These are phyloP conservation scores for Margaritifera margaritifera DNA, from an alignment of 2,888 invertebrate species.

Conservation along the genomic window DNA sequence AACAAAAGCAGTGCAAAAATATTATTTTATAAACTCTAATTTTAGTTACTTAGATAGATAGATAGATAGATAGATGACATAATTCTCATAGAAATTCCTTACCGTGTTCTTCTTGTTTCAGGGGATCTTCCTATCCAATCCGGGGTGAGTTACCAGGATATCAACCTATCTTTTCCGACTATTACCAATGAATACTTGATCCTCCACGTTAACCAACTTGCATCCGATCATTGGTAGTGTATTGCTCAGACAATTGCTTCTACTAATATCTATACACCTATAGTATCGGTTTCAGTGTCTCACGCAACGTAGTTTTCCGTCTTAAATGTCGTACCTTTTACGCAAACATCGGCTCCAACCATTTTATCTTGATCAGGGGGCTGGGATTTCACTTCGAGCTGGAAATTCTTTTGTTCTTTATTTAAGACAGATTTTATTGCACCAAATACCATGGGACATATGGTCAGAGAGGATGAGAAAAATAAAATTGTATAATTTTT, in stretches of 20 bases:
- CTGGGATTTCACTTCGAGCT: too few relatives aligned
- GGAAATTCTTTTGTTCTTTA: too few relatives aligned
- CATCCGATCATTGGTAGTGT: slow-evolving; percentile 44
- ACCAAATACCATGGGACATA: too few relatives aligned
- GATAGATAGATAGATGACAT: too few relatives aligned
- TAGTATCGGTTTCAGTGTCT: neutral
- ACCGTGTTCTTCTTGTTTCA: slow-evolving; percentile 26
- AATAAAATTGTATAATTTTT: too few relatives aligned
- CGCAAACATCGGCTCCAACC: too few relatives aligned
- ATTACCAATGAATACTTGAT: slow-evolving; percentile 41
- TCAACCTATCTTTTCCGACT: slow-evolving; percentile 34
- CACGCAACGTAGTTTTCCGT: neutral
- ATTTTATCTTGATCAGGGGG: too few relatives aligned
- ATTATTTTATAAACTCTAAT: neutral
- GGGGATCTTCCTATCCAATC: slow-evolving; percentile 32
- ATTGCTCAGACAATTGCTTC: slow-evolving; percentile 13
- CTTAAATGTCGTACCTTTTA: neutral
- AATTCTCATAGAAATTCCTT: too few relatives aligned
- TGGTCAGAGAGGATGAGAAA: too few relatives aligned
- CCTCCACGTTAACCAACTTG: slow-evolving; percentile 31
- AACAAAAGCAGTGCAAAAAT: too few relatives aligned
- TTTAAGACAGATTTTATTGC: too few relatives aligned
- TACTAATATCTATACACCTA: neutral
- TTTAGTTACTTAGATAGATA: neutral
- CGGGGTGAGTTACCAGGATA: slow-evolving; percentile 47